Base-by-base conservation (phyloP, 1,140 invertebrate genomes). In the Drosophila persimilis region DNA sequence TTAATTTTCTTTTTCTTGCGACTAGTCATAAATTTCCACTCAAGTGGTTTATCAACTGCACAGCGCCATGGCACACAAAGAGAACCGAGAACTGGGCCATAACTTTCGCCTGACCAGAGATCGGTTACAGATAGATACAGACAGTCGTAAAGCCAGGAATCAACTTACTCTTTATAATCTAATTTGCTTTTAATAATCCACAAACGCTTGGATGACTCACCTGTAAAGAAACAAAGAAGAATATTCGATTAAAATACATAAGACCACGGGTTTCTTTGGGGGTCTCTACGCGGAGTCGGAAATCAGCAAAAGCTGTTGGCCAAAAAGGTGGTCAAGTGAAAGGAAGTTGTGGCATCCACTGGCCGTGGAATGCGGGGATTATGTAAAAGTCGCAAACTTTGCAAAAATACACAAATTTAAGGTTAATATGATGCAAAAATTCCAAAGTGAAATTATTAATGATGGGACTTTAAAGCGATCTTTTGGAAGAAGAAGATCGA, bases 21-120 rank as follows among this genome's bases (percentile, higher is more conserved):
- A 78, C 78, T 58, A 43, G 79, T 61, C 73, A 80, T 80, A 83
- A 80, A 80, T 69, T 83, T 77, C 54, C 78, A 60, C 58, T 81
- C 56, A 77, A 80, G 77, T 75, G 77, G 65, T 58, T 80, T 80
- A 80, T 80, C 77, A 80, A 74, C 65, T 73, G 70, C 52, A 57
- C 52, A 75, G 56, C 59, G 61, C 31, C 31, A 71, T 31, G 48
- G 24, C 24, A 6, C 24, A 52, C 39, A 29, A 56, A 8, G 29
- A 20, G 2, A 22, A 11, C 4, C 11, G 35, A 55, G 43, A 41
- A 70, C 51, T 43, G 31, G 9, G 15, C 26, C 24, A 56, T 66
- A 69, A 78, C 70, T 83, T 84, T 79, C 59, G 58, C 64, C 65
- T 46, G 24, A 56, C 24, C 46, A 53, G 20, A 44, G 17, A 64